A percentile compares a stretch with the other conserved stretches of the same genome.
Conservation (phyloP, 1,140 invertebrate genomes). For the Bombus pyrosoma region DNA sequence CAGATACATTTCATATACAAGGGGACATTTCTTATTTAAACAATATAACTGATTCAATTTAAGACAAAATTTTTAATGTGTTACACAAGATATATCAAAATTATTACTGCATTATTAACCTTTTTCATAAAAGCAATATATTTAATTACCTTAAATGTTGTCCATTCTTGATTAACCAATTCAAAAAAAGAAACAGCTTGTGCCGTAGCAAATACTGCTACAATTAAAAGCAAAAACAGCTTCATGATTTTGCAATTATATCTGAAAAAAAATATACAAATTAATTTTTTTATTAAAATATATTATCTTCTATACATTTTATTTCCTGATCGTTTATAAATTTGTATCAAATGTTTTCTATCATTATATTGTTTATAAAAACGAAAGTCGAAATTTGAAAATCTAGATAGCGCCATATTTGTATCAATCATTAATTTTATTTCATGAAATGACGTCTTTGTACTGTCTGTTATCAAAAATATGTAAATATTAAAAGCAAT, state of each 20-base stretch:
- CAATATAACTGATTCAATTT: not conserved
- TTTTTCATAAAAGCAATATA: not conserved
- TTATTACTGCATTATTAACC: not conserved
- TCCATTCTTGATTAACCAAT: conserved; percentile 89
- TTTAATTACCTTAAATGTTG: conserved; percentile 87
- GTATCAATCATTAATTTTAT: not conserved
- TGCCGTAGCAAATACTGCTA: conserved; percentile 78
- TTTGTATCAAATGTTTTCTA: not conserved
- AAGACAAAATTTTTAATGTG: not conserved
- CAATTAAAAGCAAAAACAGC: conserved; percentile 81
- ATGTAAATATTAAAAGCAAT: not conserved
- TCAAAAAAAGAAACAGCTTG: conserved; percentile 87
- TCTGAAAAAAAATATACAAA: conserved; percentile 35
- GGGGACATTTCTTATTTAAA: not conserved
- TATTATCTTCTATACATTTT: not conserved
- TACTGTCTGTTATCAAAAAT: not conserved
- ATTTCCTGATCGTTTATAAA: not conserved
- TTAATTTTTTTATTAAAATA: not conserved
- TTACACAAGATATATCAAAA: not conserved
- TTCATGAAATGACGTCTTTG: too few relatives aligned
- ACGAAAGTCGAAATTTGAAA: too few relatives aligned
- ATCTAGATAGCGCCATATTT: too few relatives aligned
- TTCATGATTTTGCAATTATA: conserved; percentile 74
- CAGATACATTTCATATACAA: too few relatives aligned
- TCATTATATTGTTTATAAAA: not conserved